Evolutionary conservation across 2,113 vertebrate species (phyloP), one percentile per base, ranked within the genome.

Genomic region (Heptranchias perlo): DNA sequence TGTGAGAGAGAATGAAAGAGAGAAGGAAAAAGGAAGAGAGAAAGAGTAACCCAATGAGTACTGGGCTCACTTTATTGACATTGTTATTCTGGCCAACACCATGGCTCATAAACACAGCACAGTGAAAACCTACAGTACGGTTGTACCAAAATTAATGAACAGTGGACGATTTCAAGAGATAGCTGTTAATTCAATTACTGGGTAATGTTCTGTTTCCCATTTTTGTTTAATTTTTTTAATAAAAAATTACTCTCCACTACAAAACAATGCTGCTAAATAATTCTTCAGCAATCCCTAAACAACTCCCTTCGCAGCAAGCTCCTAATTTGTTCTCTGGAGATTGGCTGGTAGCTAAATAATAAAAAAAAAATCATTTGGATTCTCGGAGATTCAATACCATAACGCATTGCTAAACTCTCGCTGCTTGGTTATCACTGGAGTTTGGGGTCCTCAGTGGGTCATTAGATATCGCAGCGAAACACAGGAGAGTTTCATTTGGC

Each of bases 281-380:
- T 98, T 98, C 98, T 97, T 97, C 97, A 97, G 97, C 97, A 97
- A 62, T 98, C 98, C 98, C 97, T 98, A 98, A 98, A 97, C 97
- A 98, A 97, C 97, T 98, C 97, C 98, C 98, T 98, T 98, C 98
- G 98, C 97, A 98, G 97, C 97, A 97, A 98, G 97, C 97, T 97
- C 97, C 98, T 98, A 98, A 99, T 98, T 98, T 98, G 98, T 98
- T 98, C 98, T 97, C 98, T 97, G 96, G 98, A 97, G 98, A 98
- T 94, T 97, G 97, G 96, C 97, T 97, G 93, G 97, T 97, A 98
- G 97, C 97, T 97, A 97, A 97, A 98, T 98, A 97, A 62, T 95
- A 94, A 98, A 97, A 98, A 98, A 98, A 67, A 97, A 98, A 98
- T 98, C 97, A 97, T 98, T 98, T 76, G 98, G 97, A 62, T 98